A percentile compares a stretch with the other conserved stretches of the same genome.
Conservation (phyloP, 2,797 vertebrate genomes). For the Pipistrellus kuhlii region DNA sequence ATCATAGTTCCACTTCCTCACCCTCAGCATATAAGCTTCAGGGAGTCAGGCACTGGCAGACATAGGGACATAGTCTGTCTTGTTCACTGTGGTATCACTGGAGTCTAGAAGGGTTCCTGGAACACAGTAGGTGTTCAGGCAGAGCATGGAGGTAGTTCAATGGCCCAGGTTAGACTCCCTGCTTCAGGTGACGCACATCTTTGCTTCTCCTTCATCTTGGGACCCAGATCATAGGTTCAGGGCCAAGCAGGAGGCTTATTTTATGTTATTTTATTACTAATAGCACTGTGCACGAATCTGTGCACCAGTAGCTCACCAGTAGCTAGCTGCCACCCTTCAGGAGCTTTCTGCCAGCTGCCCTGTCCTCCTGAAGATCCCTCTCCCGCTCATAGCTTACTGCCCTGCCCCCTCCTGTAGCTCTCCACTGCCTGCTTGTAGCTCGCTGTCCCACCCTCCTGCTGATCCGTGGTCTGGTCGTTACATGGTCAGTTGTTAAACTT, state of each 20-base stretch:
- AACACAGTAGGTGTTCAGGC: background rate
- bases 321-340: too few species aligned
- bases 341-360: too few species aligned
- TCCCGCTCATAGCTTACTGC: too few species aligned
- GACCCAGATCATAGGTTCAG: background rate
- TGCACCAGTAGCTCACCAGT: too few species aligned
- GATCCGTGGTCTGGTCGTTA: too few species aligned
- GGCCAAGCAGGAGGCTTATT: background rate
- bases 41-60: fast-evolving
- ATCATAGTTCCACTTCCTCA: fast-evolving
- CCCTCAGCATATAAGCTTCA: background rate
- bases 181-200: background rate
- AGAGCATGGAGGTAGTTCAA: background rate
- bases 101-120: background rate
- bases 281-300: too few species aligned
- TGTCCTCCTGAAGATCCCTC: too few species aligned
- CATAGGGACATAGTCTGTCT: fast-evolving
- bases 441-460: too few species aligned
- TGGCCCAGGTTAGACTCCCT: fast-evolving
- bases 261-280: too few species aligned
- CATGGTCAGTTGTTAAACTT: too few species aligned
- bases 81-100: background rate
- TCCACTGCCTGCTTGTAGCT: too few species aligned
- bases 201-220: background rate
- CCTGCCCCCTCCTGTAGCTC: too few species aligned